Conservation (phyloP, 1,140 invertebrate genomes). For the Eupeodes corollae region DNA sequence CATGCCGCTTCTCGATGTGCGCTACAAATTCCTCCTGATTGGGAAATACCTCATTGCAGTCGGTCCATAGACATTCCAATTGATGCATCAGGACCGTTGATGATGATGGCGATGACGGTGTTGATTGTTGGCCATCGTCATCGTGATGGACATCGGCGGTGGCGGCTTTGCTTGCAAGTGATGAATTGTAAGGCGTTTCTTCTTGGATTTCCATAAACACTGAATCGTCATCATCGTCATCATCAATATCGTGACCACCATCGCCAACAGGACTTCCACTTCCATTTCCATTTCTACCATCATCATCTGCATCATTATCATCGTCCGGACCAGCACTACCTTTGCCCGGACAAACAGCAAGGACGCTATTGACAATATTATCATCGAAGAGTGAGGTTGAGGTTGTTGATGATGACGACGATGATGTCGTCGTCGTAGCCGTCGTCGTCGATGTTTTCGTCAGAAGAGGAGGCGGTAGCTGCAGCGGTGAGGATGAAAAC, state of each 20-base stretch:
- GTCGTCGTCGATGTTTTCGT: conserved; percentile 8
- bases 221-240: background rate
- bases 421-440: conserved; percentile 4
- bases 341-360: background rate
- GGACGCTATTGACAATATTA: background rate
- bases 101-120: conserved; percentile 3
- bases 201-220: background rate
- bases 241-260: background rate
- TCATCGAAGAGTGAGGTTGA: background rate
- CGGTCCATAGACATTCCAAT: conserved; percentile 65
- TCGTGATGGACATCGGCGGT: background rate
- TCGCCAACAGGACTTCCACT: background rate
- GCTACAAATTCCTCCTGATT: conserved; percentile 70
- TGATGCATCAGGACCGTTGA: conserved; percentile 17
- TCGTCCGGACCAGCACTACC: background rate
- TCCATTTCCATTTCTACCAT: background rate
- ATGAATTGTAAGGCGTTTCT: background rate
- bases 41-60: conserved; percentile 66
- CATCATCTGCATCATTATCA: background rate
- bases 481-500: no score
- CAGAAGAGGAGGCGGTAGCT: no score
- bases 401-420: background rate
- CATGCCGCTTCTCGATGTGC: conserved; percentile 84
- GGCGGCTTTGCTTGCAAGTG: no score
- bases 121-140: background rate